phyloP scores from a whole-genome alignment of 2,888 invertebrate genomes.

The Taenaris catops region DNA sequence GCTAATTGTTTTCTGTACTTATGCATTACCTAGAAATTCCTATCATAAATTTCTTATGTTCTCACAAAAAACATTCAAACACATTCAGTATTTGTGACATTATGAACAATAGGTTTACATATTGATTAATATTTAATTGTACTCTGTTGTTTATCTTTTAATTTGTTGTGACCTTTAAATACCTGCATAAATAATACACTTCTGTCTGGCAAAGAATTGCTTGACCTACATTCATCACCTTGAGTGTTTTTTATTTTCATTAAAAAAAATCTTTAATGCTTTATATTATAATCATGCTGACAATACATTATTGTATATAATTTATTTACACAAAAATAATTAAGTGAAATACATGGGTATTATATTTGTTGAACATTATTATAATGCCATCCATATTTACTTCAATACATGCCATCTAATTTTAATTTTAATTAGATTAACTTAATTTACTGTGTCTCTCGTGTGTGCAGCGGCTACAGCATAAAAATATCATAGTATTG shows the following conservation, averaged over 20 bases:
- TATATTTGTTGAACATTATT: too few relatives aligned
- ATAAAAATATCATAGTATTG: too few relatives aligned
- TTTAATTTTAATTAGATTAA: too few relatives aligned
- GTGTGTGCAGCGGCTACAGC: too few relatives aligned
- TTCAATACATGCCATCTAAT: too few relatives aligned
- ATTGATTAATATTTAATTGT: slow-evolving; percentile 15
- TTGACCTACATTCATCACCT: slow-evolving; percentile 43
- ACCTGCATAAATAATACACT: slow-evolving; percentile 36
- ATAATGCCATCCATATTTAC: too few relatives aligned
- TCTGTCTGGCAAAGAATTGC: slow-evolving; percentile 39
- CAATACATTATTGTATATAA: slow-evolving; percentile 1
- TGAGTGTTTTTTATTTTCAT: slow-evolving; percentile 28
- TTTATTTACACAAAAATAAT: too few relatives aligned
- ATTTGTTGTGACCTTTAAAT: slow-evolving; percentile 37
- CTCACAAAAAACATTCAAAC: too few relatives aligned
- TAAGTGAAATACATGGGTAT: too few relatives aligned
- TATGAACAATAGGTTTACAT: slow-evolving; percentile 8
- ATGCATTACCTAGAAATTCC: too few relatives aligned
- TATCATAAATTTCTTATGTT: too few relatives aligned
- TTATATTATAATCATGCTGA: slow-evolving; percentile 6
- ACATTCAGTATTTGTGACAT: neutral
- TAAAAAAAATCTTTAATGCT: slow-evolving; percentile 3
- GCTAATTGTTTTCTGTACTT: neutral
- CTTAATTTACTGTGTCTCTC: too few relatives aligned
- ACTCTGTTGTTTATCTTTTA: slow-evolving; percentile 19